Percentiles rank a stretch among this genome's conserved stretches.
Evolutionary conservation across 2,797 vertebrate genomes (phyloP).

Genomic region (Delichon dasypus): DNA sequence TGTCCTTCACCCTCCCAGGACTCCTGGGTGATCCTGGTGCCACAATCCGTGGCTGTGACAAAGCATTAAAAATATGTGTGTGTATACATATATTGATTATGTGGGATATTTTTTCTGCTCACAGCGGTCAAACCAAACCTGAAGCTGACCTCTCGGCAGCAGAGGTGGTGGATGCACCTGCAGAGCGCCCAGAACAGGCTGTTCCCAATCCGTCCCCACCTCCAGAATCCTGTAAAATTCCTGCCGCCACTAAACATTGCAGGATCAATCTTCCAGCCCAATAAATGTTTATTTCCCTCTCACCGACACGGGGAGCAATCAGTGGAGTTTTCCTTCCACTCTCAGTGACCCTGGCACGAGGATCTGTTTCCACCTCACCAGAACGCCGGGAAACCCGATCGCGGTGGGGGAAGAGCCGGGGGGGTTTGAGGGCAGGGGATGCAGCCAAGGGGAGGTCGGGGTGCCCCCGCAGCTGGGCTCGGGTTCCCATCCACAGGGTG

Average conservation of each 20-base stretch:
- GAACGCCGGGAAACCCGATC: neutral
- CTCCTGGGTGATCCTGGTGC: neutral
- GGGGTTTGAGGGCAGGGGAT: neutral
- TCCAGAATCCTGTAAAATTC: neutral
- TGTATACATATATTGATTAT: neutral
- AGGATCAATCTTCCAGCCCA: neutral
- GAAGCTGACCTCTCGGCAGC: neutral
- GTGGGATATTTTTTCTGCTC: neutral
- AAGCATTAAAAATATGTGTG: neutral
- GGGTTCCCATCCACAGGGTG: neutral
- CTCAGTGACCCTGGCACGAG: neutral
- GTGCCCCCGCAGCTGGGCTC: neutral
- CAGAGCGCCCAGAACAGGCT: neutral
- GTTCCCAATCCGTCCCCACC: neutral
- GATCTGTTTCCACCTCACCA: neutral
- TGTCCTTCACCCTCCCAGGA: neutral
- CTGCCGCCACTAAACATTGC: rapidly evolving
- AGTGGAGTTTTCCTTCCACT: neutral
- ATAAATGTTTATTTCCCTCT: neutral
- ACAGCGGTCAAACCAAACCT: neutral
- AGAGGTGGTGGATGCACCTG: neutral
- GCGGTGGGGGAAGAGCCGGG: neutral
- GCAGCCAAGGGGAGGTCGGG: rapidly evolving
- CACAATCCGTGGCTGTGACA: rapidly evolving
- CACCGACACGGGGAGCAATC: neutral